Conservation (phyloP, 2,113 vertebrate species). For the Tor tambroides region DNA sequence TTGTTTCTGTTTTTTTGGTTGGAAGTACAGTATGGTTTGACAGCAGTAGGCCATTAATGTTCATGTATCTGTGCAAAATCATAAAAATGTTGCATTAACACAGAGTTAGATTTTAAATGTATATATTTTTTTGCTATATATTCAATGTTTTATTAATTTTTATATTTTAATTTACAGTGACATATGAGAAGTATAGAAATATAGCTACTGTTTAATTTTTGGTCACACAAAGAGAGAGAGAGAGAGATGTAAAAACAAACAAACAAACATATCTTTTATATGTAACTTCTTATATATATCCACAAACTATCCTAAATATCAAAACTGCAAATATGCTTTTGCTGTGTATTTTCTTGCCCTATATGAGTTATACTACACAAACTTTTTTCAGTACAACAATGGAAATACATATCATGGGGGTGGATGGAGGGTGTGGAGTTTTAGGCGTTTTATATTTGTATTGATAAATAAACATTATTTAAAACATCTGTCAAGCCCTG, state of each 20-base stretch:
- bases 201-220: neutral
- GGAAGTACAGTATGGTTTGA: neutral
- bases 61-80: neutral
- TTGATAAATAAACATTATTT: conserved; percentile 85
- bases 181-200: neutral
- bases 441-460: conserved; percentile 71
- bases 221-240: too few species aligned
- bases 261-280: too few species aligned
- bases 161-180: neutral
- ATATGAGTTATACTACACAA: neutral
- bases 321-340: neutral
- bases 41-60: neutral
- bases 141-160: neutral
- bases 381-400: neutral
- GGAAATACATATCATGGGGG: neutral
- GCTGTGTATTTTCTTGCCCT: neutral
- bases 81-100: neutral
- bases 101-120: neutral
- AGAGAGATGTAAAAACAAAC: too few species aligned
- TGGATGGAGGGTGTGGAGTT: conserved; percentile 57
- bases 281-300: too few species aligned
- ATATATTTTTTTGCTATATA: neutral
- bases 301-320: neutral
- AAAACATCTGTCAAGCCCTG: conserved; percentile 79
- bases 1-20: conserved; percentile 59